phyloP scores from a whole-genome alignment of 1,140 invertebrate species.

The Drosophila eugracilis region DNA sequence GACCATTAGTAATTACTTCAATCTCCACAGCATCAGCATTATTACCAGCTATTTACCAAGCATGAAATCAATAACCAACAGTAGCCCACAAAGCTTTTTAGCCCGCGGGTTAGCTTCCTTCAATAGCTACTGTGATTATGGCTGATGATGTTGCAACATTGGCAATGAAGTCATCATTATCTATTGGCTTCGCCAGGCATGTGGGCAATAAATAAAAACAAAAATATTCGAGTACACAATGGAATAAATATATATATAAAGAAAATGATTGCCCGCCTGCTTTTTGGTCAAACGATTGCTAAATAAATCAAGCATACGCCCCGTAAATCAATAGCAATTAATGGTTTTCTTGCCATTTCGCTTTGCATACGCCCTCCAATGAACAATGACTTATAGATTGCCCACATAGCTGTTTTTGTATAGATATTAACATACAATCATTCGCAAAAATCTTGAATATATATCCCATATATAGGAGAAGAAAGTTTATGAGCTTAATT shows the following conservation, averaged over 20 bases:
- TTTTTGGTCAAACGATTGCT: slow-evolving; percentile 51
- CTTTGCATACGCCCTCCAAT: slow-evolving; percentile 51
- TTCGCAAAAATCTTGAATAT: not conserved
- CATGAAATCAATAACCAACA: slow-evolving; percentile 21
- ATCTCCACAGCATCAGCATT: slow-evolving; percentile 19
- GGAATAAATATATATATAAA: slow-evolving; percentile 3
- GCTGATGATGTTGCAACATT: slow-evolving; percentile 50
- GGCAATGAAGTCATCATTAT: slow-evolving; percentile 59
- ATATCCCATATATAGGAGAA: not conserved
- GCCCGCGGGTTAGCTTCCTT: slow-evolving; percentile 26
- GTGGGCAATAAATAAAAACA: slow-evolving; percentile 56
- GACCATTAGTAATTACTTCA: slow-evolving; percentile 21
- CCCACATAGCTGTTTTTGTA: slow-evolving; percentile 24
- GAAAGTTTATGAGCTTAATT: slow-evolving; percentile 50
- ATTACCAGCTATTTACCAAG: slow-evolving; percentile 24
- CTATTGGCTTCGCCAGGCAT: slow-evolving; percentile 21
- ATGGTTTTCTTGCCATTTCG: slow-evolving; percentile 55
- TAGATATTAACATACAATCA: slow-evolving; percentile 27
- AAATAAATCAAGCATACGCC: slow-evolving; percentile 77
- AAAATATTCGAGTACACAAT: slow-evolving; percentile 32
- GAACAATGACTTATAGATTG: slow-evolving; percentile 41
- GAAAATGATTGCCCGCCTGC: slow-evolving; percentile 41
- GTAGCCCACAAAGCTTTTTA: slow-evolving; percentile 28
- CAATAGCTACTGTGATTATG: slow-evolving; percentile 38
- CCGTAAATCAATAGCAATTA: slow-evolving; percentile 76